These are phyloP conservation scores for Ramphastos sulfuratus DNA, from an alignment of 2,113 vertebrate genomes.

Conservation along the genomic window DNA sequence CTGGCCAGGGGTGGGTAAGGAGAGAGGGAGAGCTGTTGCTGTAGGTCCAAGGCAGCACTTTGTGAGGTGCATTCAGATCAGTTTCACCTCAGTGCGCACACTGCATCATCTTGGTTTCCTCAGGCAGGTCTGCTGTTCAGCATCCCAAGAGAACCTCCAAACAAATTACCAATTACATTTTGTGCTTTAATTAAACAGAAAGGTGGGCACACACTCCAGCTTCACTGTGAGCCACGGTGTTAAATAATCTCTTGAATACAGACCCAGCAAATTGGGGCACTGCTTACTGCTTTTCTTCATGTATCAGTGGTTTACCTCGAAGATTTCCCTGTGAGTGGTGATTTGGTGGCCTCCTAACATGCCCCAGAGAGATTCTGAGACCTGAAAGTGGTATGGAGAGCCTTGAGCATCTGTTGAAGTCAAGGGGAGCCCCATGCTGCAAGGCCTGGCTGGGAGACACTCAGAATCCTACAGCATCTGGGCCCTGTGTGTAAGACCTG, in stretches of 20 bases:
- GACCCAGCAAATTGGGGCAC: not conserved
- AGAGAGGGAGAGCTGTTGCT: not conserved
- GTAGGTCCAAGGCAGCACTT: not conserved
- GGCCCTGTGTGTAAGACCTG: not conserved
- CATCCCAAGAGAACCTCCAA: constrained; percentile 42
- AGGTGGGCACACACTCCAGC: constrained; percentile 50
- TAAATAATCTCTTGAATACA: constrained; percentile 51
- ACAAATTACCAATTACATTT: constrained; percentile 54
- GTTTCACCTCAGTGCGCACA: not conserved
- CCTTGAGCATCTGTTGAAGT: not conserved
- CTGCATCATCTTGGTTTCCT: constrained; percentile 48
- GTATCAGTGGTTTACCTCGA: constrained; percentile 1
- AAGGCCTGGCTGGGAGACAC: not conserved
- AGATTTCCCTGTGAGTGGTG: not conserved
- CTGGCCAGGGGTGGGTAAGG: not conserved
- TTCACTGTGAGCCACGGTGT: constrained; percentile 24
- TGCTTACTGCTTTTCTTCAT: not conserved
- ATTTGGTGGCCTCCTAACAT: not conserved
- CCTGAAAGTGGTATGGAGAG: not conserved
- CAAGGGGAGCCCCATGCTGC: not conserved
- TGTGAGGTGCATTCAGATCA: constrained; percentile 17
- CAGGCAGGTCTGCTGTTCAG: constrained; percentile 39
- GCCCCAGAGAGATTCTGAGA: not conserved
- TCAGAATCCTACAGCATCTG: not conserved
- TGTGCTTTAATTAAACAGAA: constrained; percentile 56